Evolutionary conservation across 2,888 invertebrate genomes (phyloP), one percentile per base, ranked within the genome.

Genomic region (Slavum lentiscoides): DNA sequence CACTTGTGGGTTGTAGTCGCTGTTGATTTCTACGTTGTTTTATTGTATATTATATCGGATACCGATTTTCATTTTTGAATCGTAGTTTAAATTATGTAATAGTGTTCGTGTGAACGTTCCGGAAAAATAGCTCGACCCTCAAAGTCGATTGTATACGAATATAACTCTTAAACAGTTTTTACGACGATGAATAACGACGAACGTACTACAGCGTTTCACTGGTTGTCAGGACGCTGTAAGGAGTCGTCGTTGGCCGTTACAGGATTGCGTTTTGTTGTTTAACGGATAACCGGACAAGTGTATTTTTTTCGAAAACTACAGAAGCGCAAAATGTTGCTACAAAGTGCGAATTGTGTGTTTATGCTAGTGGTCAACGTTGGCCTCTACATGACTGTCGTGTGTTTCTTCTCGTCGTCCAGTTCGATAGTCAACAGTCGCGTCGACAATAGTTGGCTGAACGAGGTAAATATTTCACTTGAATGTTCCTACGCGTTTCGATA

Each of bases 371-470:
- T 80, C 39, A 80, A 80, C 7, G 21, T 80, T 1, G 64, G 80
- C 43, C 70, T 80, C 2, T 80, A 80, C 23, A 64, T 80, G 72
- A 80, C 72, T 6, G 80, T 70, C 1, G 70, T 80, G 6, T 80
- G 80, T 58, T 66, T 80, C 19, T 80, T 80, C 58, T 80, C 80
- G 23, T 70, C 80, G 1, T 72, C 80, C 55, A 72, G 80, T 64
- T 64, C 64, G 1, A 80, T 58, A 0, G 70, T 70, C 9, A 70
- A 70, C 15, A 80, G 70, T 7, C 39, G 39, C 17, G 62, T 80
- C 3, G 43, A 80, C 5, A 80, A 72, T 23, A 72, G 21, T 72
- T 80, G 80, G 80, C 72, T 80, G 2, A 72, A 72, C 15, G 80
- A 80, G 70, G 80, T 80, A 21, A 80, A 37, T 61, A 61, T 68